phyloP scores from a whole-genome alignment of 2,888 invertebrate genomes.

The Merodon equestris region DNA sequence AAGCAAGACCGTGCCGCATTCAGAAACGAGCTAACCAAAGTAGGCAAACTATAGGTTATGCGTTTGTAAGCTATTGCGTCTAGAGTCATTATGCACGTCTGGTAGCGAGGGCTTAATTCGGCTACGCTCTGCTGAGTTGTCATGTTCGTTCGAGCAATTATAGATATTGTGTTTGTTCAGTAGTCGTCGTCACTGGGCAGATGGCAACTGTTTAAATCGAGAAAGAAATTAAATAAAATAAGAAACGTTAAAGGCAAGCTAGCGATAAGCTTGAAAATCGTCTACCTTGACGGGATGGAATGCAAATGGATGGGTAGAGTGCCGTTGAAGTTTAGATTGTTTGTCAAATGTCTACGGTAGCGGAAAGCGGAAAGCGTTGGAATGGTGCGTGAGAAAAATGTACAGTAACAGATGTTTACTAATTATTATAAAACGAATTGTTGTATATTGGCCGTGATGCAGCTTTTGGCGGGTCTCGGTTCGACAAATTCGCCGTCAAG shows the following conservation, averaged over 20 bases:
- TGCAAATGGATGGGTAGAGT: no score
- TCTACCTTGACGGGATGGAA: slow-evolving; percentile 57
- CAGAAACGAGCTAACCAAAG: slow-evolving; percentile 7
- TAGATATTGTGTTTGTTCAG: not conserved
- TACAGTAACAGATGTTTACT: not conserved
- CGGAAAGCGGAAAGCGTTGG: slow-evolving; percentile 28
- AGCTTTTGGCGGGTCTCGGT: no score
- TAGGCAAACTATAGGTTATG: not conserved
- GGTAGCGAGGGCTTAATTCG: slow-evolving; percentile 43
- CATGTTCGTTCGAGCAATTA: slow-evolving; percentile 58
- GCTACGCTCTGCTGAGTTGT: slow-evolving; percentile 64
- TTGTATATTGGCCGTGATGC: no score
- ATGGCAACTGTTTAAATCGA: slow-evolving; percentile 17
- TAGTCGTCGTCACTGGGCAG: slow-evolving; percentile 18
- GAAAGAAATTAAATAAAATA: slow-evolving; percentile 11
- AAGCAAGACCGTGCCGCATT: slow-evolving; percentile 50
- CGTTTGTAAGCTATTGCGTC: slow-evolving; percentile 28
- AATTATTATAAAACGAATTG: no score
- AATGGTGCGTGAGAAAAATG: slow-evolving; percentile 24
- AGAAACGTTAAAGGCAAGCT: slow-evolving; percentile 2
- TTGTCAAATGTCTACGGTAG: slow-evolving; percentile 25
- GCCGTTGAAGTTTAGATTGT: slow-evolving; percentile 18
- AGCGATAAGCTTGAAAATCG: slow-evolving; percentile 39
- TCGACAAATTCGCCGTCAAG: no score
- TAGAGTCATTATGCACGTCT: slow-evolving; percentile 11